A percentile compares a stretch with the other conserved stretches of the same genome.
Evolutionary conservation across 2,888 invertebrate genomes (phyloP).

Genomic region (Ypsolopha sequella): DNA sequence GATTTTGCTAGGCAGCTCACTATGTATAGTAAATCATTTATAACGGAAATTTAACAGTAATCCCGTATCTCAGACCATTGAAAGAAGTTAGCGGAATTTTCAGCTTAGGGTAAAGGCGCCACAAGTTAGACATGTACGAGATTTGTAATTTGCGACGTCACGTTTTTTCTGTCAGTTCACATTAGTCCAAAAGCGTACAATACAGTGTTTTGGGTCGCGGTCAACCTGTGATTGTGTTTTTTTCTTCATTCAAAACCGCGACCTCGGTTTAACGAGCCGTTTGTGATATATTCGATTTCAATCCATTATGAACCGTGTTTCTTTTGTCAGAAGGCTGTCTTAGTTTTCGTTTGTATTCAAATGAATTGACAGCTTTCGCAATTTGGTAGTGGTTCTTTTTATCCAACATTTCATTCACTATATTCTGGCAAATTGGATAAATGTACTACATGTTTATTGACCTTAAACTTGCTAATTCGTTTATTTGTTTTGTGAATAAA

Average conservation of each 20-base stretch:
- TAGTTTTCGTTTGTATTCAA: slow-evolving; percentile 1
- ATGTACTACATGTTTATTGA: neutral
- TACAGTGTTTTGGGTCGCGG: slow-evolving; percentile 36
- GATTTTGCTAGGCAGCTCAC: too few species aligned
- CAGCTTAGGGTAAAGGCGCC: too few species aligned
- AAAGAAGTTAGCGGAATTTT: too few species aligned
- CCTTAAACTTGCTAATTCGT: too few species aligned
- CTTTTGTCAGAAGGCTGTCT: too few species aligned
- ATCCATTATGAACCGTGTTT: too few species aligned
- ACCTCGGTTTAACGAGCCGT: slow-evolving; percentile 37
- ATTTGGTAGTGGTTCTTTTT: neutral
- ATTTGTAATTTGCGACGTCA: neutral
- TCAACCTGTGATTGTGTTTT: slow-evolving; percentile 37
- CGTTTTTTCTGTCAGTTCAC: neutral
- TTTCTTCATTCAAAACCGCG: slow-evolving; percentile 17
- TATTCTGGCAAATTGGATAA: neutral
- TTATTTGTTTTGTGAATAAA: too few species aligned
- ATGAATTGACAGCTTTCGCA: neutral
- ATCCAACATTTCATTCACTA: neutral
- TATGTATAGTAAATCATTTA: too few species aligned
- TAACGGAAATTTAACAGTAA: too few species aligned
- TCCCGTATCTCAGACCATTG: too few species aligned
- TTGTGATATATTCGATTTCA: slow-evolving; percentile 21
- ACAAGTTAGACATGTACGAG: neutral
- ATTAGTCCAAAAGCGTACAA: too few species aligned